Base-by-base conservation (phyloP, 2,113 vertebrate species). In the Oreochromis aureus region DNA sequence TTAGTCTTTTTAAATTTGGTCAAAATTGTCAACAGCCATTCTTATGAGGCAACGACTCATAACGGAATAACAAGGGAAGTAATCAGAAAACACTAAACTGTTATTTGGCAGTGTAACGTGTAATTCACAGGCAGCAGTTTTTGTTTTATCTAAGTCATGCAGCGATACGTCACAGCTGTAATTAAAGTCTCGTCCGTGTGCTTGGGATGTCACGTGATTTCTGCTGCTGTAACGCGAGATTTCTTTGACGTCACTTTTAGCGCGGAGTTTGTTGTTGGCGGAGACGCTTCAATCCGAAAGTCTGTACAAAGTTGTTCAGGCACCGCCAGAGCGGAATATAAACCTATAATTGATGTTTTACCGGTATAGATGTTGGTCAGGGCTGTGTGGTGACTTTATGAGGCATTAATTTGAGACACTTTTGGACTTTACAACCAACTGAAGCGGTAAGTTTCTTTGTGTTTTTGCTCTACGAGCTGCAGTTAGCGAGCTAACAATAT, bases 251-350 rank as follows among this genome's bases (percentile, higher is more conserved):
- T 96, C 93, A 95, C 44, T 93, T 95, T 96, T 81, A 93, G 95
- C 95, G 96, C 91, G 95, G 41, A 95, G 92, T 96, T 95, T 94
- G 95, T 94, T 90, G 91, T 91, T 92, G 86, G 94, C 93, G 86
- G 93, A 95, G 92, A 90, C 69, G 34, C 36, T 34, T 34, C 22
- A 4, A 2, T 7, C 15, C 24, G 2, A 83, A 85, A 84, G 39
- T 82, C 16, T 11, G 8, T 48, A 59, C 6, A 16, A 86, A 24
- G 34, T 54, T 24, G 5, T 24, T 34, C 1, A 5, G 7, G 11
- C 15, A 3, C 39, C 30, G 5, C n/a, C 32, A 1, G 19, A 24
- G 3, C 18, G 1, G 34, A 1, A 5, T 11, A 19, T 6, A 2
- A 2, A 9, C 6, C 2, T 8, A 0, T n/a, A 27, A 18, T 19